Evolutionary conservation across 1,140 invertebrate genomes (phyloP).

Genomic region (Sinella curviseta): DNA sequence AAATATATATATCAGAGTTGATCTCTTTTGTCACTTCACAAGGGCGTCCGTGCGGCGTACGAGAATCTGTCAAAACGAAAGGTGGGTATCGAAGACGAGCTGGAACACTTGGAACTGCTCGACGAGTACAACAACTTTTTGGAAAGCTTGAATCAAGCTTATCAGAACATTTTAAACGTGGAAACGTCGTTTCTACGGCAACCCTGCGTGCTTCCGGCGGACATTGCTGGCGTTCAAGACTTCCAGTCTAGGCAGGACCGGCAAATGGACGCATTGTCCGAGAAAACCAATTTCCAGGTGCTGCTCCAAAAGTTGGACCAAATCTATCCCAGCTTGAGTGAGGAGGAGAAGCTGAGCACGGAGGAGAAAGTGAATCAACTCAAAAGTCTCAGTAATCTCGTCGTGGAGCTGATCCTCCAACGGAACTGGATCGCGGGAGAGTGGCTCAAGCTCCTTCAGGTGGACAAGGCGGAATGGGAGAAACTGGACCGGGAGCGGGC

Average conservation of each 20-base stretch:
- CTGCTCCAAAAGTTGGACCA: conserved; percentile 13
- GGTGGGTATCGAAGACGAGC: conserved; percentile 15
- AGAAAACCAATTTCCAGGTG: conserved; percentile 26
- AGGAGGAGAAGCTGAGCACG: conserved; percentile 33
- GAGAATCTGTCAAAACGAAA: conserved; percentile 31
- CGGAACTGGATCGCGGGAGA: conserved; percentile 20
- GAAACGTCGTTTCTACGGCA: conserved; percentile 23
- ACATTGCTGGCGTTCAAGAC: neutral
- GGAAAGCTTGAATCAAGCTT: conserved; percentile 34
- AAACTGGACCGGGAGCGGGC: neutral
- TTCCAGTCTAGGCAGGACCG: conserved; percentile 18
- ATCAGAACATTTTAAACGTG: conserved; percentile 36
- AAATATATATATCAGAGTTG: too few relatives aligned
- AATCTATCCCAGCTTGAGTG: conserved; percentile 33
- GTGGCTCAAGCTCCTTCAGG: conserved; percentile 4
- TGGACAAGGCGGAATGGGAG: neutral
- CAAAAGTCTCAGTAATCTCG: conserved; percentile 28
- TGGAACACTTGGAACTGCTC: conserved; percentile 37
- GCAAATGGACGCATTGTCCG: conserved; percentile 10
- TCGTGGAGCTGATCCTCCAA: conserved; percentile 30
- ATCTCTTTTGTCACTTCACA: too few relatives aligned
- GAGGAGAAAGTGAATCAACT: conserved; percentile 37
- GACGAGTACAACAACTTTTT: conserved; percentile 39
- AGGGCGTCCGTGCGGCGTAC: conserved; percentile 38
- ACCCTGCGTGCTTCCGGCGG: conserved; percentile 18